Evolutionary conservation across 2,888 invertebrate species (phyloP).

Genomic region (Ormia ochracea): DNA sequence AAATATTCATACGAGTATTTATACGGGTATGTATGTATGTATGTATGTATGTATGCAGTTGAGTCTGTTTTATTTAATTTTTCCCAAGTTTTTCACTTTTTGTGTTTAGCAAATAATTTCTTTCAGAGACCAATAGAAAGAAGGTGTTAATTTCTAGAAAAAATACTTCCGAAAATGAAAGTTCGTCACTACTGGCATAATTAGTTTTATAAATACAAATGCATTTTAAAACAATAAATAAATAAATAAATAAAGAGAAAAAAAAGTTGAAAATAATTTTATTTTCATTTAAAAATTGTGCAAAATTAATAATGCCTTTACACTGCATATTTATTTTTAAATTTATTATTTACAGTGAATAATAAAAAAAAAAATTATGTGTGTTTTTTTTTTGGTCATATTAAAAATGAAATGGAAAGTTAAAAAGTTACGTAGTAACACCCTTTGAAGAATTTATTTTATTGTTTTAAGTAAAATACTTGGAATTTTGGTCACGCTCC

Average conservation of each 20-base stretch:
- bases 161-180: conserved; percentile 46
- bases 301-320: background rate
- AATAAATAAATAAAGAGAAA: background rate
- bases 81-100: background rate
- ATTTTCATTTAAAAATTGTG: background rate
- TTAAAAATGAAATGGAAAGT: conserved; percentile 8
- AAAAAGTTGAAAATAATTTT: conserved; percentile 3
- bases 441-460: conserved; percentile 12
- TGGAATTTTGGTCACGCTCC: conserved; percentile 14
- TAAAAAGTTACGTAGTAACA: background rate
- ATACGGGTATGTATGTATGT: background rate
- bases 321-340: background rate
- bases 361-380: conserved; percentile 1
- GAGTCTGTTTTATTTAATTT: background rate
- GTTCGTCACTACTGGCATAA: conserved; percentile 34
- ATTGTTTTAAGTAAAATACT: background rate
- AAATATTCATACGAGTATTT: background rate
- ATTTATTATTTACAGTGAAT: background rate
- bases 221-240: too few relatives aligned
- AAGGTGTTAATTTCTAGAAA: conserved; percentile 48
- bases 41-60: background rate
- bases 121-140: background rate
- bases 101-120: background rate
- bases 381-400: background rate
- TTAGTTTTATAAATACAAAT: conserved; percentile 14